These are phyloP conservation scores for Micrasema minimum DNA, from an alignment of 1,140 invertebrate genomes.

Conservation along the genomic window DNA sequence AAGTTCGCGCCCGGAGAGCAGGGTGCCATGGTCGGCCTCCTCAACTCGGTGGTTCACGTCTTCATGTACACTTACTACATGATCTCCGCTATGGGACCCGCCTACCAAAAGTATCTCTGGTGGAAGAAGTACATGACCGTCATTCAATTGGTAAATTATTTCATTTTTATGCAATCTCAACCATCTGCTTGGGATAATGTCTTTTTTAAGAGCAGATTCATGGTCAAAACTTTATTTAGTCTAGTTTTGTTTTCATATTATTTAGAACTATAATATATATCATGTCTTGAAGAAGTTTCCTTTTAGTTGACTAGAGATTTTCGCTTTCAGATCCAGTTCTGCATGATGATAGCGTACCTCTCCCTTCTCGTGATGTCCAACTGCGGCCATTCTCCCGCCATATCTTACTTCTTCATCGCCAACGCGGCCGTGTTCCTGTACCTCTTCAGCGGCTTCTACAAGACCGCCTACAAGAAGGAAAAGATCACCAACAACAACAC, in stretches of 20 bases:
- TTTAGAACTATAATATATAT: too few relatives aligned
- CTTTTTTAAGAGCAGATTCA: too few relatives aligned
- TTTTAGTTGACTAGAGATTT: too few relatives aligned
- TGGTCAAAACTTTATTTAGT: too few relatives aligned
- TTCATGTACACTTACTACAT: conserved; percentile 90
- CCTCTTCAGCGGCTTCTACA: conserved; percentile 90
- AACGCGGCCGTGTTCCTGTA: conserved; percentile 82
- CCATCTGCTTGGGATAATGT: too few relatives aligned
- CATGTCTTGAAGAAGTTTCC: too few relatives aligned
- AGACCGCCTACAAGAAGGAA: conserved; percentile 74
- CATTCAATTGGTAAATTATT: conserved; percentile 78
- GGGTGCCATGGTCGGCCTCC: conserved; percentile 69
- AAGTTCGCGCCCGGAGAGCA: conserved; percentile 71
- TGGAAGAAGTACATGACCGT: conserved; percentile 92
- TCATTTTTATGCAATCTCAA: too few relatives aligned
- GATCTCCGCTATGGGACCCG: conserved; percentile 82
- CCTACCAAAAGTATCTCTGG: conserved; percentile 88
- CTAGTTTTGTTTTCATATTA: too few relatives aligned
- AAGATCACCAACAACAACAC: not conserved
- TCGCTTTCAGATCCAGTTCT: conserved; percentile 79
- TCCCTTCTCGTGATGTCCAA: conserved; percentile 75
- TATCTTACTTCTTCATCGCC: conserved; percentile 72
- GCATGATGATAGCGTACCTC: conserved; percentile 77
- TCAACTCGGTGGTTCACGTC: conserved; percentile 79
- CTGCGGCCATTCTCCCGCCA: conserved; percentile 78